phyloP scores from a whole-genome alignment of 2,113 vertebrate genomes.

The Gobio gobio region DNA sequence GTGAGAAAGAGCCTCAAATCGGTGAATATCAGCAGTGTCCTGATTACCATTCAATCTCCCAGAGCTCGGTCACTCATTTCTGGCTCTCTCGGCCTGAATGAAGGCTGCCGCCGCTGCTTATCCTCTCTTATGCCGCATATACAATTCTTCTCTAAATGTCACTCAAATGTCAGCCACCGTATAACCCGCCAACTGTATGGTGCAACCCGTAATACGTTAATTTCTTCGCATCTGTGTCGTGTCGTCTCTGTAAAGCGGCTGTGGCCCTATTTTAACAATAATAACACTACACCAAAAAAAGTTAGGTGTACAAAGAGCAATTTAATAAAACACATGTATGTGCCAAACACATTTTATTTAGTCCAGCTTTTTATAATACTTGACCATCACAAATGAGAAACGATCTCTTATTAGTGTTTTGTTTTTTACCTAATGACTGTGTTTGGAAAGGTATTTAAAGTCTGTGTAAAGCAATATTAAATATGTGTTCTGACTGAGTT shows the following conservation, averaged over 20 bases:
- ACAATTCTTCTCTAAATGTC: constrained; percentile 79
- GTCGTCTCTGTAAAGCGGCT: constrained; percentile 40
- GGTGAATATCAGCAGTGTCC: constrained; percentile 79
- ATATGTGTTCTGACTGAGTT: no score
- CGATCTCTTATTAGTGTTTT: no score
- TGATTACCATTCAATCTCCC: constrained; percentile 80
- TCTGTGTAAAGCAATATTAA: neutral
- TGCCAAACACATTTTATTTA: no score
- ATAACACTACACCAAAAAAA: neutral
- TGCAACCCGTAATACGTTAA: constrained; percentile 64
- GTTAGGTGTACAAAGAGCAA: neutral
- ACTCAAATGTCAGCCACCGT: constrained; percentile 79
- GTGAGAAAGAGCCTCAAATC: constrained; percentile 79
- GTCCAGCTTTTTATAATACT: no score
- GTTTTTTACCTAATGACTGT: neutral
- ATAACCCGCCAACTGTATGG: constrained; percentile 43
- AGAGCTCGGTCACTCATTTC: constrained; percentile 70
- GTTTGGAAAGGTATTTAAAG: neutral
- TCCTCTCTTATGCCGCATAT: constrained; percentile 73
- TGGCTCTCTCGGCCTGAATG: constrained; percentile 72
- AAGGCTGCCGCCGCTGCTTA: constrained; percentile 68
- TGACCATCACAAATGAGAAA: neutral
- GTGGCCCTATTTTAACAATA: neutral
- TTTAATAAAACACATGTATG: neutral
- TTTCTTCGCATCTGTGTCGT: constrained; percentile 62